These are phyloP conservation scores for Drosophila limbata DNA, from an alignment of 2,888 invertebrate genomes.

Conservation along the genomic window DNA sequence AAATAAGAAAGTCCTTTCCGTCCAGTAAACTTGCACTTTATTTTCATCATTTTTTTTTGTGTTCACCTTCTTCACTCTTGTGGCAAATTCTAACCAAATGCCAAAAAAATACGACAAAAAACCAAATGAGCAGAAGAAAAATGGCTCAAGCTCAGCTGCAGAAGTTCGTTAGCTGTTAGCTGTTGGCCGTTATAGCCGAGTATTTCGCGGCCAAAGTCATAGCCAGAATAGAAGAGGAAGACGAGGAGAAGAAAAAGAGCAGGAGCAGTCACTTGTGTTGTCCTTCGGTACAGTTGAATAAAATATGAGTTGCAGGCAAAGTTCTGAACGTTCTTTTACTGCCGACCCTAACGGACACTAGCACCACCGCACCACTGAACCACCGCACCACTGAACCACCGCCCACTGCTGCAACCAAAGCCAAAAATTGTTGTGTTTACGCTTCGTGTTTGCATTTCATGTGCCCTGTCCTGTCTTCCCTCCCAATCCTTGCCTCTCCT, in stretches of 20 bases:
- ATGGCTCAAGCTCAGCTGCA: conserved; percentile 63
- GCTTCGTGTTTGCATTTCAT: conserved; percentile 65
- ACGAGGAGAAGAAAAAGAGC: not conserved
- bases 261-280: conserved; percentile 43
- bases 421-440: conserved; percentile 51
- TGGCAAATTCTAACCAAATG: conserved; percentile 30
- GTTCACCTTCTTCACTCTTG: conserved; percentile 43
- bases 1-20: conserved; percentile 13
- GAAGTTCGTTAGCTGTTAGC: conserved; percentile 56
- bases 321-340: conserved; percentile 58
- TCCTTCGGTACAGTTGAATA: conserved; percentile 62
- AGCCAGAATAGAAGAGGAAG: no score
- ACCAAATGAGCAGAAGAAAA: conserved; percentile 43
- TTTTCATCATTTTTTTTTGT: conserved; percentile 47
- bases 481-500: conserved; percentile 13
- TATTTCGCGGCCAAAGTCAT: conserved; percentile 27
- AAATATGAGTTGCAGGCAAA: conserved; percentile 63
- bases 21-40: conserved; percentile 61
- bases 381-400: not conserved
- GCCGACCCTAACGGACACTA: conserved; percentile 23
- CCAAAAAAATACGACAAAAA: conserved; percentile 7
- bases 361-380: not conserved
- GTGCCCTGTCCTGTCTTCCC: conserved; percentile 22
- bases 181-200: conserved; percentile 23
- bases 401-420: conserved; percentile 37